Base-by-base conservation (phyloP, 2,113 vertebrate genomes). In the Balaenoptera acutorostrata region DNA sequence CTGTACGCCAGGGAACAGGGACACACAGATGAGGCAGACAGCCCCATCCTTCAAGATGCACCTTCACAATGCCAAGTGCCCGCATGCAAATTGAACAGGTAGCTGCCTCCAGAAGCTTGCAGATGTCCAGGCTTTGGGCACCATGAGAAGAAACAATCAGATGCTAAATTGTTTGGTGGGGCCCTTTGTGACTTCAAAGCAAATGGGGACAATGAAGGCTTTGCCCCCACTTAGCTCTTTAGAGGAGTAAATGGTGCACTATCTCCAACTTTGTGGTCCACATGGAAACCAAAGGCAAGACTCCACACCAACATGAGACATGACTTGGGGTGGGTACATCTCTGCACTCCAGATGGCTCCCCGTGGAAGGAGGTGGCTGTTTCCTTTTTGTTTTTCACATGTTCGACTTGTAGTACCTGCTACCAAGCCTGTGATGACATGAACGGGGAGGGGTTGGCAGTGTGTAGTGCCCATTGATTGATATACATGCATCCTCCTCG, bases 391-490 rank as follows among this genome's bases (percentile, higher is more conserved):
- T 71, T 91, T 93, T 81, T 52, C 44, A 15, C 81, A 17, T 46
- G 84, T 88, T 87, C 57, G 87, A 88, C 96, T 66, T 46, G 95
- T 41, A 74, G 75, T 93, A 87, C 82, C 91, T 97, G 97, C 92
- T 90, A 41, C 71, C 61, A 66, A 95, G 78, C 93, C 93, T 94
- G 66, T 71, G n/a, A 69, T 93, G 80, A 83, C 46, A 3, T 93
- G 80, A 68, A 15, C 13, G 23, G 63, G 74, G 68, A 95, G 75
- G 80, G 92, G 88, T 29, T 97, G 92, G 90, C 89, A 93, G 57
- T 1, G 0, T 7, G 69, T 12, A 10, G 39, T 3, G 3, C 3
- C 0, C 63, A 92, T 33, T 95, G 89, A 96, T 52, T 63, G 91
- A 96, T 84, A 80, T 41, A 84, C 3, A 3, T 33, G 74, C 63